phyloP scores from a whole-genome alignment of 2,888 invertebrate genomes.

The Cryptophagus acutangulus region DNA sequence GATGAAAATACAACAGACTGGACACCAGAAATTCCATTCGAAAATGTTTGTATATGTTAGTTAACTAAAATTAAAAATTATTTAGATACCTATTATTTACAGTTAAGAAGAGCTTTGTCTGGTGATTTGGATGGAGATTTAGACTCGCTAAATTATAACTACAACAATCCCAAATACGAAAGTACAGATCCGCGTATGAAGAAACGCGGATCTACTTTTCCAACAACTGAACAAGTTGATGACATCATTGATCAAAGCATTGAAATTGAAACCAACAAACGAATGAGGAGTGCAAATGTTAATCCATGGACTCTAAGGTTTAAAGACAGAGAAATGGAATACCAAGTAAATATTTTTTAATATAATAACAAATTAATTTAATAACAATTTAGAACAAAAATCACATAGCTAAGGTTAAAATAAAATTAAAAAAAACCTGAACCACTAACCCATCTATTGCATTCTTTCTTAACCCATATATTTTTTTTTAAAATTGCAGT shows the following conservation, averaged over 20 bases:
- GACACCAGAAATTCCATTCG: constrained; percentile 89
- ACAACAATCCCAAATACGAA: constrained; percentile 49
- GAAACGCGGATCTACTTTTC: constrained; percentile 37
- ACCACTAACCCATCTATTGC: too few species aligned
- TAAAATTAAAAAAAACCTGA: too few species aligned
- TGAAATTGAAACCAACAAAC: constrained; percentile 84
- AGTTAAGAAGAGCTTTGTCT: constrained; percentile 43
- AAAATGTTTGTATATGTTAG: constrained; percentile 60
- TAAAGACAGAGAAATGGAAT: constrained; percentile 73
- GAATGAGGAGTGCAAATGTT: constrained; percentile 83
- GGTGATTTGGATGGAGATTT: constrained; percentile 43
- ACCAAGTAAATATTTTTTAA: too few species aligned
- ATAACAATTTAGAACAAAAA: too few species aligned
- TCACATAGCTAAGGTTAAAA: too few species aligned
- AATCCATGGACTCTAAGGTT: constrained; percentile 83
- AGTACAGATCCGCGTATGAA: constrained; percentile 36
- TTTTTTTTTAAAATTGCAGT: constrained; percentile 53
- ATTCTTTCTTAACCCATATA: constrained; percentile 1
- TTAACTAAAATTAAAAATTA: neutral
- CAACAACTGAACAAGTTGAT: constrained; percentile 58
- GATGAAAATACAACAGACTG: constrained; percentile 74
- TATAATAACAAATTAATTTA: too few species aligned
- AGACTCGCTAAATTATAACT: constrained; percentile 35
- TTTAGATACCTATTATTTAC: constrained; percentile 5
- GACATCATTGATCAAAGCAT: constrained; percentile 80